Conservation (phyloP, 2,888 invertebrate genomes). For the Aelia acuminata region DNA sequence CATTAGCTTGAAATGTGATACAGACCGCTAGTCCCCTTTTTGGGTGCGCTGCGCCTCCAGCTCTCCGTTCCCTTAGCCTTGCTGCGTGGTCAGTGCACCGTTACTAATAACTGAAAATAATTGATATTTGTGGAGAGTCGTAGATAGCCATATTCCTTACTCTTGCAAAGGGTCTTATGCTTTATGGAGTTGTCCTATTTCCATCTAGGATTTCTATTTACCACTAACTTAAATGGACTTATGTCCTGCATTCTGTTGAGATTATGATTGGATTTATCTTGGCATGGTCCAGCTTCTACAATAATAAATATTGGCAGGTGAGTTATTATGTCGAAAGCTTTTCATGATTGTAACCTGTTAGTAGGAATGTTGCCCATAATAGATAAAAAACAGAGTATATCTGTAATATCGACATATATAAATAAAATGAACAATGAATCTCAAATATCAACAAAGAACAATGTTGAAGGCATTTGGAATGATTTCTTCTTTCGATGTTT, state of each 20-base stretch:
- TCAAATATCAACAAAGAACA: too few species aligned
- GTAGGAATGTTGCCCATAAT: too few species aligned
- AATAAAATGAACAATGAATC: too few species aligned
- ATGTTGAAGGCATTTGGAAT: too few species aligned
- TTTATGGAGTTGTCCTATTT: constrained; percentile 4
- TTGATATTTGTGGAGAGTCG: not conserved
- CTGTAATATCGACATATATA: too few species aligned
- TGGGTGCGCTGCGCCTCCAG: not conserved
- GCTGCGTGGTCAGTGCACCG: not conserved
- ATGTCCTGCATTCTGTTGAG: not conserved
- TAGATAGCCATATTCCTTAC: not conserved
- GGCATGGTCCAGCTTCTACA: not conserved
- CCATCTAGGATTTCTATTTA: not conserved
- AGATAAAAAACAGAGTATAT: too few species aligned
- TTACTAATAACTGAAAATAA: constrained; percentile 15
- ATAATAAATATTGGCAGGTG: not conserved
- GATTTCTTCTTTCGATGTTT: too few species aligned
- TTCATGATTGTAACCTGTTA: too few species aligned
- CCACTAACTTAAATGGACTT: not conserved
- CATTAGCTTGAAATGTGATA: constrained; percentile 9
- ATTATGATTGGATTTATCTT: not conserved
- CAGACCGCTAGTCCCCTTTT: not conserved
- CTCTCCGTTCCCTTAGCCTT: not conserved
- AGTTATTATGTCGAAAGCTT: too few species aligned
- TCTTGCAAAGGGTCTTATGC: not conserved